Conservation (phyloP, 2,113 vertebrate genomes). For the Callocephalon fimbriatum region DNA sequence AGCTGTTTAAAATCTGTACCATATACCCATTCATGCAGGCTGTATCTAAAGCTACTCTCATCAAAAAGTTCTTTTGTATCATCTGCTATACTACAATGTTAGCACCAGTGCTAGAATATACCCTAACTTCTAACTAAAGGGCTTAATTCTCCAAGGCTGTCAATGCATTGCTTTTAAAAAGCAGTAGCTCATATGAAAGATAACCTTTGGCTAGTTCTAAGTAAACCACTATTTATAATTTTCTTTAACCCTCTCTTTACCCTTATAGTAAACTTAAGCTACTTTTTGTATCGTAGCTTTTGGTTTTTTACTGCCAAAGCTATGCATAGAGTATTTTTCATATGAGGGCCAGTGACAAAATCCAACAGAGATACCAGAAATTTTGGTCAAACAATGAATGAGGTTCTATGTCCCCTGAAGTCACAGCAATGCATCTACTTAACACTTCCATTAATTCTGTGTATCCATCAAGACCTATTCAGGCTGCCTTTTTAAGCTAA, state of each 20-base stretch:
- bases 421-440: neutral
- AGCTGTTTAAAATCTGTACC: neutral
- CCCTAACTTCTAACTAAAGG: neutral
- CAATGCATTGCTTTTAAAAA: neutral
- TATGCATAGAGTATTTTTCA: neutral
- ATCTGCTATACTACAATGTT: neutral
- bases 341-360: neutral
- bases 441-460: neutral
- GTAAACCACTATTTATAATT: neutral
- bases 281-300: neutral
- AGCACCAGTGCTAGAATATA: neutral
- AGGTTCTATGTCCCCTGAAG: neutral
- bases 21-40: rapidly evolving
- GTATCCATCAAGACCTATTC: neutral
- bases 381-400: neutral
- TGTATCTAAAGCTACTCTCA: neutral
- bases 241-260: neutral
- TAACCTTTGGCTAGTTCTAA: neutral
- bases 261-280: neutral
- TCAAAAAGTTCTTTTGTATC: neutral
- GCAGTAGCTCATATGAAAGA: neutral
- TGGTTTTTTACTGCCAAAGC: neutral
- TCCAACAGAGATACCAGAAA: neutral
- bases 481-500: neutral
- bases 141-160: neutral